Conservation (phyloP, 2,113 vertebrate genomes). For the Tachycineta bicolor region DNA sequence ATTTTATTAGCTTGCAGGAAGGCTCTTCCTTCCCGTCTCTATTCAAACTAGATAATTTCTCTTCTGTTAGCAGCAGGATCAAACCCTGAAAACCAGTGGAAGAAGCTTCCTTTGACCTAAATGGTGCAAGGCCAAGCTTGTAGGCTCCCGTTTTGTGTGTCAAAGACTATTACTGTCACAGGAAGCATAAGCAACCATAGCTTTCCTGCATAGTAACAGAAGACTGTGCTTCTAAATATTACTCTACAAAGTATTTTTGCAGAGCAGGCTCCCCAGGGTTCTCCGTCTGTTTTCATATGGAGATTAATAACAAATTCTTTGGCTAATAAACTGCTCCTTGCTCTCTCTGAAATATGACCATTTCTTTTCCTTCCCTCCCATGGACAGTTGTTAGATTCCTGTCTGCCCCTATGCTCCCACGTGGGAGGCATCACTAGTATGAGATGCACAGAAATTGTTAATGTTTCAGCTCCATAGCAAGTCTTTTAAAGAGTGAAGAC, state of each 20-base stretch:
- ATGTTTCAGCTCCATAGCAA: not conserved
- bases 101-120: constrained; percentile 42
- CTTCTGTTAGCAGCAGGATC: constrained; percentile 14
- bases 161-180: constrained; percentile 4
- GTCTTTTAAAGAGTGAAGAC: not conserved
- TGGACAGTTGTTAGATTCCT: not conserved
- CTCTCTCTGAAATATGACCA: not conserved
- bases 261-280: not conserved
- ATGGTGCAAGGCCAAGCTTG: constrained; percentile 43
- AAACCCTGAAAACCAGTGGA: constrained; percentile 3
- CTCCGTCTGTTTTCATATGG: constrained; percentile 36
- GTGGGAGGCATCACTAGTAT: not conserved
- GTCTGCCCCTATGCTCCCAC: not conserved
- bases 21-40: constrained; percentile 7
- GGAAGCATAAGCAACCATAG: not conserved
- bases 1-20: constrained; percentile 29
- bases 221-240: constrained; percentile 56
- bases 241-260: constrained; percentile 19
- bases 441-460: not conserved
- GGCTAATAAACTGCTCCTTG: constrained; percentile 34
- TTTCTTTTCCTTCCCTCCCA: constrained; percentile 9
- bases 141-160: constrained; percentile 13
- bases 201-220: constrained; percentile 62
- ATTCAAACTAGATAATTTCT: constrained; percentile 4
- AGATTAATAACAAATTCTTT: constrained; percentile 53